Conservation (phyloP, 2,113 vertebrate genomes). For the Catharus minimus region DNA sequence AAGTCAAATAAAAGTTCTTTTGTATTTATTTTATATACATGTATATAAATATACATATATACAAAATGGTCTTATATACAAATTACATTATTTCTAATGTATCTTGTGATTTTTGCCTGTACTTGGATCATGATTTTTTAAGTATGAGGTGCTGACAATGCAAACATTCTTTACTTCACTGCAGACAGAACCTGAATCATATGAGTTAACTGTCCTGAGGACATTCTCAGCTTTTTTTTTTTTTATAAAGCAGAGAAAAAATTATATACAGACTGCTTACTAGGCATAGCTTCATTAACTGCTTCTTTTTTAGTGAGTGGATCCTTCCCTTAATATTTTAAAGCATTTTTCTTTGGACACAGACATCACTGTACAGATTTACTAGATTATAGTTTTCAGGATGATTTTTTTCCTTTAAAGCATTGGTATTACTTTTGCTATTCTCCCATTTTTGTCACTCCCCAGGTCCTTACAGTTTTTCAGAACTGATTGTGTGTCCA, state of each 20-base stretch:
- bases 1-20: not conserved
- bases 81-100: not conserved
- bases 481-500: not conserved
- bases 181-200: not conserved
- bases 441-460: not conserved
- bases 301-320: not conserved
- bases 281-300: not conserved
- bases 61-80: not conserved
- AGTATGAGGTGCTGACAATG: not conserved
- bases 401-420: not conserved
- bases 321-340: not conserved
- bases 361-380: not conserved
- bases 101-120: not conserved
- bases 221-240: not conserved
- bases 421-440: not conserved
- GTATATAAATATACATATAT: constrained; percentile 19
- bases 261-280: not conserved
- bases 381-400: not conserved
- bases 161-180: not conserved
- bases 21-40: constrained; percentile 12
- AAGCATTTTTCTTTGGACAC: not conserved
- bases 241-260: not conserved
- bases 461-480: not conserved
- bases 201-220: not conserved
- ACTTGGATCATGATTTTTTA: not conserved